Percentiles rank a stretch among this genome's conserved stretches.
phyloP scores from a whole-genome alignment of 2,888 invertebrate genomes.

The Drosophila meridiana region DNA sequence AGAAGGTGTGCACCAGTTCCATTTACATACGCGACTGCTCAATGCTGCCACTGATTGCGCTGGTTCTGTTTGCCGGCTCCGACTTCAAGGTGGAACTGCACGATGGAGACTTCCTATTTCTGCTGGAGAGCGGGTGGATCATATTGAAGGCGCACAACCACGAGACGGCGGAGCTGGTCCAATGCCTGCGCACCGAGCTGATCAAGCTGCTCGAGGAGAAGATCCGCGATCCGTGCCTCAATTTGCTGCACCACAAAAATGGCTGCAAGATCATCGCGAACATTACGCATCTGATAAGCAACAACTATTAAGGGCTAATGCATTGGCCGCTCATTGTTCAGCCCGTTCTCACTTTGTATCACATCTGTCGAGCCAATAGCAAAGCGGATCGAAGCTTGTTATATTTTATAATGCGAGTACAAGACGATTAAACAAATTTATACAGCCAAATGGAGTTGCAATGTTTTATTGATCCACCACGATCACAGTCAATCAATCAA shows the following conservation, averaged over 20 bases:
- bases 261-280: constrained; percentile 91
- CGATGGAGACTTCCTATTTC: constrained; percentile 90
- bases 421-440: constrained; percentile 15
- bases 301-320: constrained; percentile 65
- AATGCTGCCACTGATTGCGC: constrained; percentile 91
- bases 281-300: constrained; percentile 90
- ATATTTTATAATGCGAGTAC: constrained; percentile 7
- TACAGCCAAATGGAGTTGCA: not conserved
- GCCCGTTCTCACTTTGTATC: not conserved
- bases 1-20: constrained; percentile 92
- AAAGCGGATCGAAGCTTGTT: constrained; percentile 9
- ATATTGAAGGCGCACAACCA: constrained; percentile 91
- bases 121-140: constrained; percentile 93
- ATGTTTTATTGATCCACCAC: not conserved
- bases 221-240: constrained; percentile 92
- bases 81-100: constrained; percentile 90
- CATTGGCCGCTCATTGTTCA: not conserved
- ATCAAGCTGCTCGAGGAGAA: constrained; percentile 92
- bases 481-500: not conserved
- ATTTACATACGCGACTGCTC: constrained; percentile 93
- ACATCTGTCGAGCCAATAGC: constrained; percentile 26
- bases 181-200: constrained; percentile 91
- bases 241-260: constrained; percentile 90
- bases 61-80: constrained; percentile 91
- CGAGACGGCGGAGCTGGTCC: constrained; percentile 92